phyloP scores from a whole-genome alignment of 1,140 invertebrate species.

The Drosophila pachea region DNA sequence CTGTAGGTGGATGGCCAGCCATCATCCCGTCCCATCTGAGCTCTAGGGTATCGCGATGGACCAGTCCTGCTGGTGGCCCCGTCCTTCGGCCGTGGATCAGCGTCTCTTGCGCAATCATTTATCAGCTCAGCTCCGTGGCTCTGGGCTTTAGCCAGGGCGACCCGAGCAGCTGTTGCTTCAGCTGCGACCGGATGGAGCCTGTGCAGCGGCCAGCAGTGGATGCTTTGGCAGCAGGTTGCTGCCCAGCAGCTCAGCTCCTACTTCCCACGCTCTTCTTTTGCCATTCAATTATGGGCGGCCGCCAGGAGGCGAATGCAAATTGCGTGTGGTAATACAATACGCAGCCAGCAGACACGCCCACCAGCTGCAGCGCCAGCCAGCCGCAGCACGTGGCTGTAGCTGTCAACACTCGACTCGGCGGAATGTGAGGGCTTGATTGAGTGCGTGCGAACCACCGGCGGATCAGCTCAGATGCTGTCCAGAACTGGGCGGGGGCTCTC shows the following conservation, averaged over 20 bases:
- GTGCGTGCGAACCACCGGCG: slow-evolving; percentile 40
- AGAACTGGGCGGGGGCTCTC: background rate
- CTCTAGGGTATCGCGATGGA: slow-evolving; percentile 15
- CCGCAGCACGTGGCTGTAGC: slow-evolving; percentile 37
- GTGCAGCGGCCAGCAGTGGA: background rate
- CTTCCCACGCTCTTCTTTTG: slow-evolving; percentile 47
- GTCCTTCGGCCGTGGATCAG: slow-evolving; percentile 18
- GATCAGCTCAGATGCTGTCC: background rate
- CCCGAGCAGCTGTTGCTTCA: slow-evolving; percentile 12
- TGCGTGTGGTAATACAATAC: slow-evolving; percentile 62
- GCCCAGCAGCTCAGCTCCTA: background rate
- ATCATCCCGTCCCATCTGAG: background rate
- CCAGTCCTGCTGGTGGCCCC: slow-evolving; percentile 15
- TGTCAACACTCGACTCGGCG: slow-evolving; percentile 71
- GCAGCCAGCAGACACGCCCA: slow-evolving; percentile 4
- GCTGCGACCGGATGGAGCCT: background rate
- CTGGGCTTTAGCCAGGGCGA: too few species aligned
- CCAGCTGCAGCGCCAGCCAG: slow-evolving; percentile 11
- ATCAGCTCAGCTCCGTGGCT: slow-evolving; percentile 11
- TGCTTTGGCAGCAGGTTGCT: background rate
- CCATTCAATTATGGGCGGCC: slow-evolving; percentile 48
- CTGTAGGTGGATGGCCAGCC: background rate
- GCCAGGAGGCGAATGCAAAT: slow-evolving; percentile 56
- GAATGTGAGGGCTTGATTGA: slow-evolving; percentile 49
- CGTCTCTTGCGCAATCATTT: slow-evolving; percentile 42